Base-by-base conservation (phyloP, 2,113 vertebrate species). In the Erinaceus europaeus region DNA sequence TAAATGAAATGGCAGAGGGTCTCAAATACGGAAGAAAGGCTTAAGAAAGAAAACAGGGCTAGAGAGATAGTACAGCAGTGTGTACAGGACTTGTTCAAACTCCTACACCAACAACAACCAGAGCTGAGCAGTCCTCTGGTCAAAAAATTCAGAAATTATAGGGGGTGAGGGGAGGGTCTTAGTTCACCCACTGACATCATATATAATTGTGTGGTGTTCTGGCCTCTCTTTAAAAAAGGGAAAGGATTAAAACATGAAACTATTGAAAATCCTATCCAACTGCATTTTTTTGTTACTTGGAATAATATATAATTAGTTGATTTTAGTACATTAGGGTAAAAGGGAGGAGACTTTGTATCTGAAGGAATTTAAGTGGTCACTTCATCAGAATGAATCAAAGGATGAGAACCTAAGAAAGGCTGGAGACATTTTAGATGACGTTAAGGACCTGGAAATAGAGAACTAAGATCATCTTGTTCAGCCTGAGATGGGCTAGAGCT, bases 11-110 rank as follows among this genome's bases (percentile, higher is more conserved):
- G n/a, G 44, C 18, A 77, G 11, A 18, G 46, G 64, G 68, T 32
- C 67, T 81, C 74, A 57, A 57, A 55, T 77, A 74, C 20, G 10
- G 57, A 62, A 69, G 48, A 75, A 82, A 32, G 29, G 38, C 15
- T 77, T 84, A 40, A 61, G 84, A 27, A 69, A 76, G 38, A 23
- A 77, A 81, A n/a, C n/a, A n/a, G n/a, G n/a, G n/a, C n/a, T n/a
- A n/a, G n/a, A n/a, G n/a, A n/a, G n/a, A n/a, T n/a, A n/a, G n/a
- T n/a, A n/a, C n/a, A n/a, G n/a, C n/a, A n/a, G n/a, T n/a, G n/a
- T n/a, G n/a, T n/a, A n/a, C n/a, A n/a, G n/a, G n/a, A n/a, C n/a
- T n/a, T n/a, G n/a, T n/a, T n/a, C n/a, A n/a, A n/a, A n/a, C n/a
- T n/a, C n/a, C n/a, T n/a, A n/a, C n/a, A n/a, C n/a, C n/a, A n/a